Conservation (phyloP, 1,140 invertebrate species). For the Halictus rubicundus region DNA sequence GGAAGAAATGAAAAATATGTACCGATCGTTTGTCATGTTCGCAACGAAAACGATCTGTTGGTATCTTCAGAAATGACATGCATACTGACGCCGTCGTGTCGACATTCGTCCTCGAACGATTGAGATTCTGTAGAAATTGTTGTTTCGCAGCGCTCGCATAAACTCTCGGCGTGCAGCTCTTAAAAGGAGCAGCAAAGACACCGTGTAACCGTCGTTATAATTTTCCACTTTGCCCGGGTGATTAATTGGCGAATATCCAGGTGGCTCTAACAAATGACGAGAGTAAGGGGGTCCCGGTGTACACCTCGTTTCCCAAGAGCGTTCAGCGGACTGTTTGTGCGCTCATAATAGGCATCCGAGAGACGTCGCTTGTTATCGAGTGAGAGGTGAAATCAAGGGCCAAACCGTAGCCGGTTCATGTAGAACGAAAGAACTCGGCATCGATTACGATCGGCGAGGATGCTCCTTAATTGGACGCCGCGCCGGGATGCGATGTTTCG, state of each 20-base stretch:
- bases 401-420: conserved; percentile 21
- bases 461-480: conserved; percentile 42
- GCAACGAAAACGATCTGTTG: too few species aligned
- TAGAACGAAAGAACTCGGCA: conserved; percentile 18
- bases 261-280: not conserved
- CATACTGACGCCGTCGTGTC: too few species aligned
- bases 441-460: conserved; percentile 40
- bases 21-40: too few species aligned
- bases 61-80: too few species aligned
- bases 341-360: not conserved
- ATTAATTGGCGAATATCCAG: not conserved
- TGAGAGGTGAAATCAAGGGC: conserved; percentile 36
- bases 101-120: too few species aligned
- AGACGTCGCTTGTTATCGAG: not conserved
- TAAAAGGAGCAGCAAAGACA: too few species aligned
- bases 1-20: too few species aligned
- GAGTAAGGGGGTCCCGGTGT: not conserved
- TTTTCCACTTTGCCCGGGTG: not conserved
- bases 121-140: too few species aligned
- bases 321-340: not conserved
- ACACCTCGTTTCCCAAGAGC: not conserved
- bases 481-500: conserved; percentile 21
- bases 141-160: too few species aligned
- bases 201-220: too few species aligned
- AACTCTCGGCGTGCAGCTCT: too few species aligned